These are phyloP conservation scores for Terebella lapidaria DNA, from an alignment of 2,888 invertebrate species.

Conservation along the genomic window DNA sequence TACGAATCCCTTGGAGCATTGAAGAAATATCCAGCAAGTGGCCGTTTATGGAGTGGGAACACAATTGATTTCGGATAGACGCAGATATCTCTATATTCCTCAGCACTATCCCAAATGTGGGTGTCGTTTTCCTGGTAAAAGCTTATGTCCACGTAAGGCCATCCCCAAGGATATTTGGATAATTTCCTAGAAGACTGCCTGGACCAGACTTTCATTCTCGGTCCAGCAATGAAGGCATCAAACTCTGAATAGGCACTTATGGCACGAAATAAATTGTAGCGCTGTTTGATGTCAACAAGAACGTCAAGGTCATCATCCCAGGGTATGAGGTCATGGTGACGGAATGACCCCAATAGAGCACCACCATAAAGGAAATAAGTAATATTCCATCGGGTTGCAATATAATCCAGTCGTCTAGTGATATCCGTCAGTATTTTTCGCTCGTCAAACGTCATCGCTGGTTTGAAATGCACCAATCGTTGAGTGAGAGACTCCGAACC, in stretches of 20 bases:
- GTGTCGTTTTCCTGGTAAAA: slow-evolving; percentile 25
- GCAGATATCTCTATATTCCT: slow-evolving; percentile 15
- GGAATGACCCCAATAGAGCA: background rate
- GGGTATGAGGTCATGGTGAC: slow-evolving; percentile 1
- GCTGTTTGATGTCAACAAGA: background rate
- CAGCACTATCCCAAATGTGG: slow-evolving; percentile 24
- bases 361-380: background rate
- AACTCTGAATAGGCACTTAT: background rate
- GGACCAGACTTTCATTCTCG: background rate
- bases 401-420: background rate
- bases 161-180: slow-evolving; percentile 17
- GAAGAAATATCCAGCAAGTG: slow-evolving; percentile 20
- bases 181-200: background rate
- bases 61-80: slow-evolving; percentile 19
- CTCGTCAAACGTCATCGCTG: background rate
- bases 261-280: background rate
- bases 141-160: slow-evolving; percentile 28
- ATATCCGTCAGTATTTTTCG: background rate
- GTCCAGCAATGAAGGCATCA: background rate
- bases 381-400: background rate
- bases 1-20: slow-evolving; percentile 24
- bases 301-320: slow-evolving; percentile 3
- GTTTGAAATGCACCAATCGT: background rate
- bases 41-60: slow-evolving; percentile 25
- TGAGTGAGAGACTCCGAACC: background rate